Percentiles rank a stretch among this genome's conserved stretches.
Evolutionary conservation across 2,113 vertebrate species (phyloP).

Genomic region (Halichoeres trimaculatus): DNA sequence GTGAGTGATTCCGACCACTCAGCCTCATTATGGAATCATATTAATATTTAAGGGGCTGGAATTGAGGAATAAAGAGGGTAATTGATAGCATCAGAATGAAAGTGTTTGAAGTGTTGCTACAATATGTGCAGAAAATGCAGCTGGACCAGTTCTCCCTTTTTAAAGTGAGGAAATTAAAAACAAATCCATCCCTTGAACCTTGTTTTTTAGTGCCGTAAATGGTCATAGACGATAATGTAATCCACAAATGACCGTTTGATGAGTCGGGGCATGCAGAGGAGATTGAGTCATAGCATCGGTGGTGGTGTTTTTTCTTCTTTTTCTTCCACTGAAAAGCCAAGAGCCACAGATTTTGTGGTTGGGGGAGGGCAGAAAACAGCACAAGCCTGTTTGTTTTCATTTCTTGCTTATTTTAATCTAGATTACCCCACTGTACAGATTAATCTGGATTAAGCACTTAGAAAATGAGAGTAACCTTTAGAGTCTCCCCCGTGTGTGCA

Average conservation of each 20-base stretch:
- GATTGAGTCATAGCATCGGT: conserved; percentile 50
- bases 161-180: conserved; percentile 11
- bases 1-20: conserved; percentile 84
- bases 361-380: conserved; percentile 32
- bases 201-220: conserved; percentile 16
- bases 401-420: conserved; percentile 58
- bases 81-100: conserved; percentile 81
- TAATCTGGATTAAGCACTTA: conserved; percentile 47
- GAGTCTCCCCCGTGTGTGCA: conserved; percentile 40
- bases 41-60: conserved; percentile 84
- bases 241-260: conserved; percentile 43
- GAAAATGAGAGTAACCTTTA: conserved; percentile 68
- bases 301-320: conserved; percentile 18
- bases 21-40: conserved; percentile 84
- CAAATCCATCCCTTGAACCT: conserved; percentile 16
- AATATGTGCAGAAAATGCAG: conserved; percentile 56
- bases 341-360: conserved; percentile 24
- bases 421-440: conserved; percentile 31
- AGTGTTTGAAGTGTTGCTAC: conserved; percentile 77
- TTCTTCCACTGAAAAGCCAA: conserved; percentile 37
- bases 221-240: conserved; percentile 32
- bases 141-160: conserved; percentile 21
- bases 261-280: conserved; percentile 34
- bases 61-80: conserved; percentile 84
- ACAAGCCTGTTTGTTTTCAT: conserved; percentile 58